Evolutionary conservation across 1,140 invertebrate genomes (phyloP).

Genomic region (Calosoma granatense): DNA sequence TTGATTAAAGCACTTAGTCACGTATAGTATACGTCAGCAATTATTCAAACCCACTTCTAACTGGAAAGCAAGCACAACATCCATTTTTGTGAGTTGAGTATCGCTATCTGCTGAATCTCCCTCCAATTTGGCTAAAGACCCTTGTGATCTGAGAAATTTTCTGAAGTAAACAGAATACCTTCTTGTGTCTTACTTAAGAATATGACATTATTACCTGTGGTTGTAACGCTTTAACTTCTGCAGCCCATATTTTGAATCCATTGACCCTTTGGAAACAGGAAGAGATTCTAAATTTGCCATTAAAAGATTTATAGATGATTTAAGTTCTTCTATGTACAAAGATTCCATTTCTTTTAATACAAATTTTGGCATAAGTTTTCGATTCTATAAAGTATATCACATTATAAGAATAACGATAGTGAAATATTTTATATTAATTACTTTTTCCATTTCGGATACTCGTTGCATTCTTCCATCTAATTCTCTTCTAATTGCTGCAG

Average conservation of each 20-base stretch:
- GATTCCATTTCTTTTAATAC: constrained; percentile 99
- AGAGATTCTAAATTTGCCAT: constrained; percentile 99
- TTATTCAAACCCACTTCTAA: constrained; percentile 62
- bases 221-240: constrained; percentile 91
- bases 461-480: constrained; percentile 94
- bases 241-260: constrained; percentile 94
- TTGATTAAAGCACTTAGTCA: constrained; percentile 13
- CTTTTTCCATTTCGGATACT: constrained; percentile 94
- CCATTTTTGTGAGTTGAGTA: constrained; percentile 87
- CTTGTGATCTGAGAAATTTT: constrained; percentile 64
- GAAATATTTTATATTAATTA: constrained; percentile 34
- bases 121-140: constrained; percentile 87
- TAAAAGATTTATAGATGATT: constrained; percentile 92
- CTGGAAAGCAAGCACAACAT: constrained; percentile 93
- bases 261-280: constrained; percentile 94
- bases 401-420: background rate
- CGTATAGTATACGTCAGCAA: background rate
- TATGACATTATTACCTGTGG: constrained; percentile 59
- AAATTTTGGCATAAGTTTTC: constrained; percentile 97
- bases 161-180: background rate
- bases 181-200: background rate
- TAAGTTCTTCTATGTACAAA: constrained; percentile 96
- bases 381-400: constrained; percentile 55
- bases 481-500: constrained; percentile 96
- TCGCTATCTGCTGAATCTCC: constrained; percentile 83